These are phyloP conservation scores for Pogonomyrmex californicus DNA, from an alignment of 1,140 invertebrate genomes.

Conservation along the genomic window DNA sequence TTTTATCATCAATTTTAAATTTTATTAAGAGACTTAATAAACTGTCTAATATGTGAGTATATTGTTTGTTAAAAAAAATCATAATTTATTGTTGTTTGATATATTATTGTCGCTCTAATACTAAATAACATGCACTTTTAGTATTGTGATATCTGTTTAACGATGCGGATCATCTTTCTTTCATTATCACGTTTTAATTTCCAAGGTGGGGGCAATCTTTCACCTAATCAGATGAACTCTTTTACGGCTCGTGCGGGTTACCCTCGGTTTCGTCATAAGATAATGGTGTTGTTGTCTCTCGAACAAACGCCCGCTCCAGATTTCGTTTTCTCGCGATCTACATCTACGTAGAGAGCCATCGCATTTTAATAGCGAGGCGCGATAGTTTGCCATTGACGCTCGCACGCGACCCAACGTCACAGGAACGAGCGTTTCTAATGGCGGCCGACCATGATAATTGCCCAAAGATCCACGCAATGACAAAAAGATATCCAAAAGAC, in stretches of 20 bases:
- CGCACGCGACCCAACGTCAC: conserved; percentile 17
- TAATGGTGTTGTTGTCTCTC: conserved; percentile 2
- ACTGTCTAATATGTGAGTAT: neutral
- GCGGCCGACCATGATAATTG: conserved; percentile 18
- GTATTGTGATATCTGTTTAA: neutral
- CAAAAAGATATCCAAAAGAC: conserved; percentile 6
- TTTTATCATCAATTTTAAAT: neutral
- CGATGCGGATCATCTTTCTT: neutral
- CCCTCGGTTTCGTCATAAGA: conserved; percentile 41
- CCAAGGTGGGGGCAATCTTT: conserved; percentile 1
- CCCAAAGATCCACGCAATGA: conserved; percentile 11
- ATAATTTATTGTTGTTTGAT: conserved; percentile 20
- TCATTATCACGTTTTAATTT: conserved; percentile 8
- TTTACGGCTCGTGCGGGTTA: conserved; percentile 5
- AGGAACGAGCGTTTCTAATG: conserved; percentile 39
- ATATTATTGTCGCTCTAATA: neutral
- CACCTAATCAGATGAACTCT: conserved; percentile 15
- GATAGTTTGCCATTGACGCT: conserved; percentile 24
- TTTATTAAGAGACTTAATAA: neutral
- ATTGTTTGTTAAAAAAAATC: neutral
- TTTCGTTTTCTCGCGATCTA: conserved; percentile 63
- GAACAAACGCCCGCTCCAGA: conserved; percentile 50
- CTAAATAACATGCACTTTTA: neutral
- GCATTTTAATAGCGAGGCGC: conserved; percentile 38
- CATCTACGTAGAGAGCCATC: conserved; percentile 18